Evolutionary conservation across 2,113 vertebrate species (phyloP).

Genomic region (Buteo buteo): DNA sequence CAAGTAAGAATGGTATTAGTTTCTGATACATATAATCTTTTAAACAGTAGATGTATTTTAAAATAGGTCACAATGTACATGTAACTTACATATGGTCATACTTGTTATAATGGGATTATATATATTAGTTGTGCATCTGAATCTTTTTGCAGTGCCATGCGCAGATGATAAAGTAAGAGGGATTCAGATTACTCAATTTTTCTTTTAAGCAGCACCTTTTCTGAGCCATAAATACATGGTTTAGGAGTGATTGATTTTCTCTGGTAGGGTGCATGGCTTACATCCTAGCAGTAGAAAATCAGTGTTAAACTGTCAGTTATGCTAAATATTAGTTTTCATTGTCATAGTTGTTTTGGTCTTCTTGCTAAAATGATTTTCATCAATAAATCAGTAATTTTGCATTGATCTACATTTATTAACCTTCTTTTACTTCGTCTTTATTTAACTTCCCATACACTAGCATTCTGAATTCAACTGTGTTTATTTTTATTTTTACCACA

Average conservation of each 20-base stretch:
- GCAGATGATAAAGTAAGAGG: neutral
- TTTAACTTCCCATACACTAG: neutral
- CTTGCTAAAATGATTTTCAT: neutral
- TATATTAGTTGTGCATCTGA: neutral
- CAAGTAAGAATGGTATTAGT: neutral
- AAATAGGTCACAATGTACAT: neutral
- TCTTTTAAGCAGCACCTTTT: neutral
- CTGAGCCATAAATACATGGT: neutral
- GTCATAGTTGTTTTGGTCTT: neutral
- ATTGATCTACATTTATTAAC: neutral
- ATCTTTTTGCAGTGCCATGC: neutral
- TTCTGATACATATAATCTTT: neutral
- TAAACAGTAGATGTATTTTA: neutral
- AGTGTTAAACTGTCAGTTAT: neutral
- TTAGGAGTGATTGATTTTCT: slow-evolving; percentile 28
- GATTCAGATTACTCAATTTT: neutral
- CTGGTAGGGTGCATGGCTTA: neutral
- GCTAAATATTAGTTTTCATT: neutral
- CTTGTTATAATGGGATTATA: neutral
- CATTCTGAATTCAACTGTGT: neutral
- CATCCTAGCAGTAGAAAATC: neutral
- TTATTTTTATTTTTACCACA: neutral
- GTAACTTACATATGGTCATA: neutral
- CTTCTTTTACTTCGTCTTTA: neutral
- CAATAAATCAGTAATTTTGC: neutral